Percentiles rank a stretch among this genome's conserved stretches.
phyloP scores from a whole-genome alignment of 2,888 invertebrate species.

The Spatulosminthurus flaviceps region DNA sequence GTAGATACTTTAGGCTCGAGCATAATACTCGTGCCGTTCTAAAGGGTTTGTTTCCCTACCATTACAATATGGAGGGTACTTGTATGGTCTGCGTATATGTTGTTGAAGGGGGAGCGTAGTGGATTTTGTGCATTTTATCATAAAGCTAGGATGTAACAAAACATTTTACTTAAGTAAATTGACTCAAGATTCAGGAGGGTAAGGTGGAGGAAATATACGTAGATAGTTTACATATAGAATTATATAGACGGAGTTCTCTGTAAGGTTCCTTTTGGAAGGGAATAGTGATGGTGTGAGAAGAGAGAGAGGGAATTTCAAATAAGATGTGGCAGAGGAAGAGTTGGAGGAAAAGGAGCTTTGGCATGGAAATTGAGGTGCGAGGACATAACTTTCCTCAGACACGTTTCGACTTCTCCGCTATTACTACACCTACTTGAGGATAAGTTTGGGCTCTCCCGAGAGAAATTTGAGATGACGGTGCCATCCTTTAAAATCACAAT shows the following conservation, averaged over 20 bases:
- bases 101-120: constrained; percentile 16
- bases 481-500: constrained; percentile 55
- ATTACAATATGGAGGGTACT: too few relatives aligned
- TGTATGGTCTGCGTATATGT: too few relatives aligned
- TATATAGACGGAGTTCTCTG: background rate
- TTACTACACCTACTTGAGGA: background rate
- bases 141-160: constrained; percentile 5
- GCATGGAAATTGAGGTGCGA: constrained; percentile 29
- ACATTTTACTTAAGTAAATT: constrained; percentile 32
- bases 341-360: background rate
- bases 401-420: background rate
- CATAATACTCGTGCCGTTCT: too few relatives aligned
- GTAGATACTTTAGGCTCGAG: too few relatives aligned
- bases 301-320: background rate
- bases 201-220: background rate
- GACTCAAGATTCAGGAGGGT: background rate
- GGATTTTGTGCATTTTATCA: too few relatives aligned
- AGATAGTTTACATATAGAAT: background rate
- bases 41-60: too few relatives aligned
- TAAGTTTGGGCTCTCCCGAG: constrained; percentile 45
- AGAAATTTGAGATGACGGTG: constrained; percentile 50
- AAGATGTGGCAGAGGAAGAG: constrained; percentile 16
- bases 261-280: background rate
- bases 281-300: background rate
- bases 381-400: constrained; percentile 49